phyloP scores from a whole-genome alignment of 1,140 invertebrate species.

The Rhyacophila brunnea region DNA sequence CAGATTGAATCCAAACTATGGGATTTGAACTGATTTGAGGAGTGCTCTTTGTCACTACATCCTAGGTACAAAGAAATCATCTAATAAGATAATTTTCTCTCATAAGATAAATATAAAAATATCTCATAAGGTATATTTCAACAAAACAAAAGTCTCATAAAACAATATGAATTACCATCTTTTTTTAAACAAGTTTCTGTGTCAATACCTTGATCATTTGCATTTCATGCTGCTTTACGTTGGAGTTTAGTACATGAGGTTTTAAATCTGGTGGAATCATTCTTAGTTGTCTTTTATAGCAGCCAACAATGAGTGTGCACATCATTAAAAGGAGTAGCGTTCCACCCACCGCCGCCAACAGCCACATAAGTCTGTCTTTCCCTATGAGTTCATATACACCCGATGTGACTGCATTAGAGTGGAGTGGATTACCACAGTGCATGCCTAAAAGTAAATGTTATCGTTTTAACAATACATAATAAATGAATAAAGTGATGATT shows the following conservation, averaged over 20 bases:
- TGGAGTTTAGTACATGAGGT: conserved; percentile 38
- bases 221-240: conserved; percentile 39
- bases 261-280: conserved; percentile 21
- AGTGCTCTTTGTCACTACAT: no score
- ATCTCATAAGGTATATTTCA: no score
- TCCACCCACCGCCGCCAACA: conserved; percentile 22
- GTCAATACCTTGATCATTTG: conserved; percentile 31
- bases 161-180: no score
- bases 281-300: conserved; percentile 24
- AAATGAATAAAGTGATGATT: no score
- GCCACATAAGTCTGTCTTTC: conserved; percentile 23
- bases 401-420: conserved; percentile 65
- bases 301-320: conserved; percentile 22
- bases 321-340: conserved; percentile 25
- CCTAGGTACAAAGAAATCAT: no score
- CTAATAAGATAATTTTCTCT: no score
- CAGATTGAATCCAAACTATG: no score
- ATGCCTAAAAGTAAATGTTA: conserved; percentile 24
- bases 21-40: no score
- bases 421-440: conserved; percentile 61
- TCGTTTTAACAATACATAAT: no score
- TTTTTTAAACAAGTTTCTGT: no score
- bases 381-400: conserved; percentile 35
- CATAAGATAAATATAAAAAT: no score
- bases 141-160: no score